Evolutionary conservation across 2,113 vertebrate species (phyloP).

Genomic region (Thunnus thynnus): DNA sequence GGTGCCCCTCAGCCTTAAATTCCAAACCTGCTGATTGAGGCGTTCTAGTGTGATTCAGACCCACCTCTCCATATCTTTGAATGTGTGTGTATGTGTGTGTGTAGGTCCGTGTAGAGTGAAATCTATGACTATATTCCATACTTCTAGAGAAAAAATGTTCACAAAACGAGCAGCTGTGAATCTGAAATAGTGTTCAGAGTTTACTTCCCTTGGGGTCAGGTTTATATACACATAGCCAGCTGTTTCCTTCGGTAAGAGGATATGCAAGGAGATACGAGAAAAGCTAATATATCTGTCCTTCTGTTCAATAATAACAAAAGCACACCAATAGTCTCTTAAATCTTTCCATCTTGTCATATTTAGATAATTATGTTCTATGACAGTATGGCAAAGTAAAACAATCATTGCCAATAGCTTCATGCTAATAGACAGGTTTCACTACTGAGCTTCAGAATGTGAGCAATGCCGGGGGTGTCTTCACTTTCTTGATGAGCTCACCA

Average conservation of each 20-base stretch:
- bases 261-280: slow-evolving; percentile 28
- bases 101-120: background rate
- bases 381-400: slow-evolving; percentile 39
- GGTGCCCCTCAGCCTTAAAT: slow-evolving; percentile 45
- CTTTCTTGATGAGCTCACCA: slow-evolving; percentile 62
- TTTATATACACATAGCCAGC: slow-evolving; percentile 28
- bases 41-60: slow-evolving; percentile 14
- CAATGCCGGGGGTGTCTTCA: slow-evolving; percentile 49
- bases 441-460: slow-evolving; percentile 40
- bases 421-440: slow-evolving; percentile 48
- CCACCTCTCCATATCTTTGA: background rate
- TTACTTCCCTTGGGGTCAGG: slow-evolving; percentile 33
- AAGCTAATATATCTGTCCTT: slow-evolving; percentile 13
- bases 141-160: background rate
- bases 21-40: slow-evolving; percentile 51
- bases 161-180: slow-evolving; percentile 38
- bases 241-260: slow-evolving; percentile 21
- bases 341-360: slow-evolving; percentile 37
- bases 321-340: slow-evolving; percentile 13
- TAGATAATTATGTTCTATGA: slow-evolving; percentile 43
- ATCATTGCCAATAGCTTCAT: slow-evolving; percentile 34
- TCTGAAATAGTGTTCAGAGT: slow-evolving; percentile 24
- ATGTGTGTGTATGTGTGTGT: slow-evolving; percentile 10
- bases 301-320: background rate
- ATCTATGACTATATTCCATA: background rate